Evolutionary conservation across 2,113 vertebrate genomes (phyloP).

Genomic region (Megaceryle torquata): DNA sequence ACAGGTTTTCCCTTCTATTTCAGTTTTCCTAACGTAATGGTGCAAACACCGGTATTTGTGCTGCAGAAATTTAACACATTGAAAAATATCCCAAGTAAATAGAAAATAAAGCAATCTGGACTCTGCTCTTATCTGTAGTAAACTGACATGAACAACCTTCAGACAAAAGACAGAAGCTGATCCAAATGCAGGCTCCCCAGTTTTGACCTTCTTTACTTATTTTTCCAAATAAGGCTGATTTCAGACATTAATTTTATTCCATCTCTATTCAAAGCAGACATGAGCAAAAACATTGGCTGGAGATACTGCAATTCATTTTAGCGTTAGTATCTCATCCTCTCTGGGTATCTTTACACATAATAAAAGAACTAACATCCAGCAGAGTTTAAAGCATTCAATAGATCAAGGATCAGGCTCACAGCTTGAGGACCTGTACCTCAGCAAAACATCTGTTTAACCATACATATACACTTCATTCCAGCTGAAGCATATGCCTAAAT

Average conservation of each 20-base stretch:
- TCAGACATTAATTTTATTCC: constrained; percentile 26
- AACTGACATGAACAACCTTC: background rate
- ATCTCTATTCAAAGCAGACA: constrained; percentile 44
- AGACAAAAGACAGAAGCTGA: background rate
- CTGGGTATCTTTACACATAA: constrained; percentile 31
- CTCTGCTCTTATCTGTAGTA: background rate
- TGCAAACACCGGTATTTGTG: background rate
- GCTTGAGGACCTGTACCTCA: constrained; percentile 25
- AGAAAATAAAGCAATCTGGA: background rate
- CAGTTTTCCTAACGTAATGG: background rate
- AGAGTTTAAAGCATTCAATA: constrained; percentile 52
- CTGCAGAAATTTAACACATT: background rate
- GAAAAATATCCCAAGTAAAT: background rate
- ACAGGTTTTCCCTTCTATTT: background rate
- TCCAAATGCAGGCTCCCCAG: background rate
- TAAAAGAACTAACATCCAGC: constrained; percentile 40
- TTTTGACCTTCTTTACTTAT: background rate
- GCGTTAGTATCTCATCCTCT: constrained; percentile 37
- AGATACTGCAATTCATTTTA: constrained; percentile 45
- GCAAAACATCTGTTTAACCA: constrained; percentile 49
- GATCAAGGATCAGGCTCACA: constrained; percentile 40
- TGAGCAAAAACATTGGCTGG: constrained; percentile 29
- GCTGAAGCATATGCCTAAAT: background rate
- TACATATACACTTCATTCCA: background rate
- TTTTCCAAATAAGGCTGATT: background rate